Base-by-base conservation (phyloP, 23 tunicate species). In the Diplosoma virens region DNA sequence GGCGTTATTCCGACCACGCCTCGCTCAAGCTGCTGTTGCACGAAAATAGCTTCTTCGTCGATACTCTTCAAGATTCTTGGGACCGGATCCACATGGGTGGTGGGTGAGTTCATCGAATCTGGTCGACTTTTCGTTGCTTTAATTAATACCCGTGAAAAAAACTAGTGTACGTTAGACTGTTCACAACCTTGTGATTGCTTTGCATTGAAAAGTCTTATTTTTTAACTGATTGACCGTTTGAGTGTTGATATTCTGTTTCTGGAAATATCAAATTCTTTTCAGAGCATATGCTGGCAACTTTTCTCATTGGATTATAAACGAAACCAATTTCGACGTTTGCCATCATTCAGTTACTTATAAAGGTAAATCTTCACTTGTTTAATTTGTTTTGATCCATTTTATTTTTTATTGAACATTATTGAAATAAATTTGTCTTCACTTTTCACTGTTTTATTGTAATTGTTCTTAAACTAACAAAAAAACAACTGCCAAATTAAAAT, bases 51-150 rank as follows among this genome's bases (percentile, higher is more conserved):
- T 88, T 37, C 66, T 82, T 88, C 45, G 95, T 82, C 18, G 95
- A 88, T 75, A 76, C 77, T 37, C 58, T 77, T 24, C 18, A 48
- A 16, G 79, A 88, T 29, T 58, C 78, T 0, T 82, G 95, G 95
- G 95, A 88, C 71, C 84, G 84, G 34, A 63, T 88, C 28, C 73
- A 66, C 9, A 77, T 88, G 80, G 95, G 87, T 14, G 82, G 83
- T 28, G 68, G 79, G 95, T 88, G 50, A 36, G 84, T 71, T 55
- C 17, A 14, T 6, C n/a, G n/a, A n/a, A n/a, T n/a, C n/a, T n/a
- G n/a, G n/a, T n/a, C n/a, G n/a, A n/a, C n/a, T n/a, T n/a, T n/a
- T n/a, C n/a, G n/a, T n/a, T n/a, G n/a, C n/a, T n/a, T n/a, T n/a
- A n/a, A n/a, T n/a, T 41, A 41, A 41, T 7, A 41, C 50, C 9